phyloP scores from a whole-genome alignment of 2,888 invertebrate species.

The Drosophila merina region DNA sequence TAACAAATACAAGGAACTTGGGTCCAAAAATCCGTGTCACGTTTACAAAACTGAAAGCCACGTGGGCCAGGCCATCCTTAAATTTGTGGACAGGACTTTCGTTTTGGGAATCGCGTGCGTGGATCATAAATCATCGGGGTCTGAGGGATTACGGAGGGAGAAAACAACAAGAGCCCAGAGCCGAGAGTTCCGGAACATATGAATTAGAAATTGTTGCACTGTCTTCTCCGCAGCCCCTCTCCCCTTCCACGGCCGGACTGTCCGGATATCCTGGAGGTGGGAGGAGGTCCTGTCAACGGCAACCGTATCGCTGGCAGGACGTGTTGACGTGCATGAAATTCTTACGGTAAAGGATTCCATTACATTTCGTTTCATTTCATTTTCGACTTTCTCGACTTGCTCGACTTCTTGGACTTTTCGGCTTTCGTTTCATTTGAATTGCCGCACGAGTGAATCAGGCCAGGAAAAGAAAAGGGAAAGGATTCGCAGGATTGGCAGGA shows the following conservation, averaged over 20 bases:
- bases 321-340: conserved; percentile 81
- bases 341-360: conserved; percentile 79
- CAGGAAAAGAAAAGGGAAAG: conserved; percentile 18
- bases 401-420: conserved; percentile 22
- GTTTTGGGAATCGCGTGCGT: conserved; percentile 65
- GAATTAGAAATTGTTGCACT: conserved; percentile 74
- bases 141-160: conserved; percentile 6
- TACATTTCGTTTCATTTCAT: conserved; percentile 52
- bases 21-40: conserved; percentile 14
- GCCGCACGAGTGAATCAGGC: conserved; percentile 58
- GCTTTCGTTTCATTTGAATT: conserved; percentile 48
- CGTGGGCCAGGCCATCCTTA: neutral
- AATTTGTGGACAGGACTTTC: conserved; percentile 44
- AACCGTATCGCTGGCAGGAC: conserved; percentile 58
- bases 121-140: conserved; percentile 68
- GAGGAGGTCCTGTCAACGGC: conserved; percentile 54
- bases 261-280: conserved; percentile 12
- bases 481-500: conserved; percentile 9
- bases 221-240: neutral
- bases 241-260: neutral
- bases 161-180: neutral
- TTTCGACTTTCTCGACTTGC: neutral
- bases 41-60: neutral
- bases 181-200: conserved; percentile 61
- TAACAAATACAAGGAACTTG: too few species aligned